phyloP scores from a whole-genome alignment of 2,888 invertebrate genomes.

The Myathropa florea region DNA sequence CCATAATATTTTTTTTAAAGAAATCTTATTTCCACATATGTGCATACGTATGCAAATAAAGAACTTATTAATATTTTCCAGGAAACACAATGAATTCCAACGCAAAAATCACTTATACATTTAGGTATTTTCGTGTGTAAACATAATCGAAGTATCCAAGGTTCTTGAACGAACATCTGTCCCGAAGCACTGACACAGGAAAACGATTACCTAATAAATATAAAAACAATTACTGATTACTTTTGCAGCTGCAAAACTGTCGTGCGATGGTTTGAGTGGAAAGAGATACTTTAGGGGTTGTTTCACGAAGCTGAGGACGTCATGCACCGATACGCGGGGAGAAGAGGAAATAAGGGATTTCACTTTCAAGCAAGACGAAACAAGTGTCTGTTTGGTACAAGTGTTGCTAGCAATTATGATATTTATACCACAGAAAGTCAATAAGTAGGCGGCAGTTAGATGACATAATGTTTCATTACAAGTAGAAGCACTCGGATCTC shows the following conservation, averaged over 20 bases:
- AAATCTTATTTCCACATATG: no score
- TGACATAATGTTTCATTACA: not conserved
- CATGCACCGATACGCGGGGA: not conserved
- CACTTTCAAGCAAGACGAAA: not conserved
- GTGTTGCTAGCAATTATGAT: not conserved
- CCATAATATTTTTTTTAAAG: no score
- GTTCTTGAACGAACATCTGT: not conserved
- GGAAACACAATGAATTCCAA: no score
- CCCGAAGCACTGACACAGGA: not conserved
- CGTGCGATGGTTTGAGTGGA: not conserved
- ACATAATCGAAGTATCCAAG: not conserved
- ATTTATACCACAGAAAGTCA: not conserved
- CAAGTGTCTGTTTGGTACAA: not conserved
- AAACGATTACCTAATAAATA: not conserved
- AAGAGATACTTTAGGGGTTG: not conserved
- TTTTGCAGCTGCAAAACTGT: constrained; percentile 15
- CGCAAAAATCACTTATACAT: no score
- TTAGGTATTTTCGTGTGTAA: no score
- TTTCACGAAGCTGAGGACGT: not conserved
- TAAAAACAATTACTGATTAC: constrained; percentile 10
- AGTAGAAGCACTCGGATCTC: not conserved
- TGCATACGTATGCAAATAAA: no score
- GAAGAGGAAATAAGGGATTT: not conserved
- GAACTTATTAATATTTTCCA: no score
- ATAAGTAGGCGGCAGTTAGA: not conserved